Base-by-base conservation (phyloP, 2,797 vertebrate genomes). In the Takifugu rubripes region DNA sequence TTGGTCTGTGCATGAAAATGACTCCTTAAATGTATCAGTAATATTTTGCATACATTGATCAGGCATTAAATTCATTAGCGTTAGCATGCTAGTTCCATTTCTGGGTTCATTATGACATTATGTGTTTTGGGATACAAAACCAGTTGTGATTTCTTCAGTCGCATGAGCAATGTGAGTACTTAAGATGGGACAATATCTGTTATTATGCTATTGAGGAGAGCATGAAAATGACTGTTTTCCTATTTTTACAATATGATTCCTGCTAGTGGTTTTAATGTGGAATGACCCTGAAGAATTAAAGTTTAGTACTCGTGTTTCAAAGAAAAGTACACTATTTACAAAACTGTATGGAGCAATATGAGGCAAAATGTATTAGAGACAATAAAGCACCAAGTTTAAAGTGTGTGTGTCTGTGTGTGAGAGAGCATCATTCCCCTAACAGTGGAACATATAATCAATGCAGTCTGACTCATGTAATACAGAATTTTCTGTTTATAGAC, bases 311-410 rank as follows among this genome's bases (percentile, higher is more conserved):
- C 74, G 68, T 74, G 52, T 25, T 51, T 77, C 36, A 78, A 61
- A 61, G 69, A 68, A 59, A 81, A 78, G 72, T 67, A 77, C 74
- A 82, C 56, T 64, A 84, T 81, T 83, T 73, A 77, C 66, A 74
- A 73, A 53, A 82, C 68, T 77, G 79, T 79, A 76, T 71, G 73
- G 74, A 84, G 81, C 83, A 87, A 84, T 89, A 84, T 78, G 81
- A 84, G 74, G 77, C 58, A 73, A 77, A 76, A 70, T 75, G 78
- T 81, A 77, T 86, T 82, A 87, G 79, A 83, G 72, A 81, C 72
- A 90, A 87, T 90, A 89, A 90, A 89, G 81, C 77, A 84, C 76
- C 59, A 66, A 52, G 68, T 66, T 78, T 68, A 61, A 84, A 75
- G 65, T 52, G 27, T 53, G 21, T 26, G 15, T 44, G 26, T 45